A percentile compares a stretch with the other conserved stretches of the same genome.
Evolutionary conservation across 1,140 invertebrate genomes (phyloP).

Genomic region (Acromyrmex heyeri): DNA sequence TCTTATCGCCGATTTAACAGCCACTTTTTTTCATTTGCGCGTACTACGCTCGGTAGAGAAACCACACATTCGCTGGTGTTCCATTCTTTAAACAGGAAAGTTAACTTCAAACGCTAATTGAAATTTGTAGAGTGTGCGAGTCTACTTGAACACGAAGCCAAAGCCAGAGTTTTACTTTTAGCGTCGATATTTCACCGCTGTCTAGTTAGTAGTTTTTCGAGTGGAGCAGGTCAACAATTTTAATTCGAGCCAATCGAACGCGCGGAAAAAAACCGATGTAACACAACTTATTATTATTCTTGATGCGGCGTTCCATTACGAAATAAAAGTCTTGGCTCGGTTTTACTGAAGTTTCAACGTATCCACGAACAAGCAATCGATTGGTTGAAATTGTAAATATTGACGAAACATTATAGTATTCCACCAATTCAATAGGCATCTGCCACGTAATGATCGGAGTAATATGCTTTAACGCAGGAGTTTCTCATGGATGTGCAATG

Average conservation of each 20-base stretch:
- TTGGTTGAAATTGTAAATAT: slow-evolving; percentile 32
- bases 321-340: slow-evolving; percentile 13
- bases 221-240: slow-evolving; percentile 43
- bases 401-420: slow-evolving; percentile 38
- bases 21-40: slow-evolving; percentile 34
- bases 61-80: slow-evolving; percentile 12
- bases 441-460: background rate
- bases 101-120: slow-evolving; percentile 50
- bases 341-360: background rate
- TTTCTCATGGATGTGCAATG: slow-evolving; percentile 12
- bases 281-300: slow-evolving; percentile 28
- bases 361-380: background rate
- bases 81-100: slow-evolving; percentile 31
- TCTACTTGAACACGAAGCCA: slow-evolving; percentile 30
- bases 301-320: background rate
- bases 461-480: slow-evolving; percentile 33
- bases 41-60: slow-evolving; percentile 8
- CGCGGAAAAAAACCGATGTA: background rate
- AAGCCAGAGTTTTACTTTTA: slow-evolving; percentile 35
- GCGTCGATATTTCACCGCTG: slow-evolving; percentile 37
- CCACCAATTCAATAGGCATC: slow-evolving; percentile 33
- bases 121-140: slow-evolving; percentile 44
- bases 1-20: slow-evolving; percentile 5
- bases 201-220: slow-evolving; percentile 30
- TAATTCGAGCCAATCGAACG: slow-evolving; percentile 22